Evolutionary conservation across 2,888 invertebrate species (phyloP), one percentile per base, ranked within the genome.

Genomic region (Tenthredo notha): DNA sequence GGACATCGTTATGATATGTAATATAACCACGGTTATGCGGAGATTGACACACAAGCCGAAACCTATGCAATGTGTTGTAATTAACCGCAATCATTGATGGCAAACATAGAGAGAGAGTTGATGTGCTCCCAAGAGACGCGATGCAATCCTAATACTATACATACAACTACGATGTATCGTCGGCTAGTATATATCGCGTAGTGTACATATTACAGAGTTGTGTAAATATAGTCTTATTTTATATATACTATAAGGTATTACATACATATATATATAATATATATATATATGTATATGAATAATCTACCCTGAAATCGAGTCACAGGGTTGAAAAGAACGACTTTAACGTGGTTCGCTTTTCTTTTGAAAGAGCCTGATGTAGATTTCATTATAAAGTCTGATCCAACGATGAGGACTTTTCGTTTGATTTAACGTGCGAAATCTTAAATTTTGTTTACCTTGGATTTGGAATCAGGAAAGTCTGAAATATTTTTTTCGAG

Each of bases 11-110:
- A 91, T 86, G 86, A 84, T 77, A 80, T 50, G 15, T 50, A 86
- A 85, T 86, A 84, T 87, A 72, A 33, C 15, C 18, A 70, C 29
- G 29, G 29, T 2, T 9, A 12, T 3, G 84, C 74, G 83, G 87
- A 50, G 72, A 88, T 89, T 90, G 90, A 91, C 91, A 89, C 88
- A 90, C 91, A 91, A 90, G 91, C 90, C 84, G 70, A 85, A 84
- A 33, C 4, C 88, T 87, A 2, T 2, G 29, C 88, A 85, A 87
- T 89, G 91, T 89, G 91, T 91, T 90, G 92, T 93, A 93, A 93
- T 93, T 93, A 93, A 93, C 93, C 92, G 91, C 93, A 92, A 93
- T 93, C 92, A 91, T 92, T 90, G 90, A 89, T 88, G 89, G 92
- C 91, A 93, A 92, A 93, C 91, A 92, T 88, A 61, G 54, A 37